phyloP scores from a whole-genome alignment of 2,888 invertebrate genomes.

The Neuroscelio doddi region DNA sequence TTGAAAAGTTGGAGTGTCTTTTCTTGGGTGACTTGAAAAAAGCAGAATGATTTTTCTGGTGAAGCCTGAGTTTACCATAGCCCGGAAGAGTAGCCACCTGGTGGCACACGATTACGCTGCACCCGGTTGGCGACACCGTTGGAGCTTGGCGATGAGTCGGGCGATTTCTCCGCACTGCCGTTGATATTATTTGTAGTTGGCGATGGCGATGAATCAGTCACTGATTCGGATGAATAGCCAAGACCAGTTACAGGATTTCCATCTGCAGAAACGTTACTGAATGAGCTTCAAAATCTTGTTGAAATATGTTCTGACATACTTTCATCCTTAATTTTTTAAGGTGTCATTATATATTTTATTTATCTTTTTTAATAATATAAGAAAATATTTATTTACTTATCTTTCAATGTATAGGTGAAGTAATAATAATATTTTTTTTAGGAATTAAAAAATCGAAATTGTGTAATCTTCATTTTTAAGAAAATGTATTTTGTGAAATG shows the following conservation, averaged over 20 bases:
- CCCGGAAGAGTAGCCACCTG: constrained; percentile 80
- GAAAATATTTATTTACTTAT: too few species aligned
- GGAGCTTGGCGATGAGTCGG: constrained; percentile 61
- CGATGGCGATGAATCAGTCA: constrained; percentile 34
- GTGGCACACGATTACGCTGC: constrained; percentile 78
- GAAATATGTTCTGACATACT: too few species aligned
- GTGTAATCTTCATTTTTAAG: too few species aligned
- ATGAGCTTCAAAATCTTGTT: too few species aligned
- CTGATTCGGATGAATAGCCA: constrained; percentile 69
- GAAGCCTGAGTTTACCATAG: constrained; percentile 75
- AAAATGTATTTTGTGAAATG: not conserved
- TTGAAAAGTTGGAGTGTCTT: constrained; percentile 14
- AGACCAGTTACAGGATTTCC: constrained; percentile 76
- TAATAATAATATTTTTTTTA: too few species aligned
- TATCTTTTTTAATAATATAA: too few species aligned
- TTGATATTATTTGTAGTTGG: constrained; percentile 54
- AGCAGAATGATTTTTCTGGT: constrained; percentile 11
- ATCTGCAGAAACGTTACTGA: constrained; percentile 61
- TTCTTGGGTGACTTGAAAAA: not conserved
- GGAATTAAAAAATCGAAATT: too few species aligned
- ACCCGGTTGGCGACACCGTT: constrained; percentile 67
- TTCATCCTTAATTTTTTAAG: too few species aligned
- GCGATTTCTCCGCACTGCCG: constrained; percentile 72
- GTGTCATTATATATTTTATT: too few species aligned
- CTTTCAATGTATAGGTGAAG: too few species aligned